Conservation (phyloP, 1,140 invertebrate genomes). For the Globodera rostochiensis region DNA sequence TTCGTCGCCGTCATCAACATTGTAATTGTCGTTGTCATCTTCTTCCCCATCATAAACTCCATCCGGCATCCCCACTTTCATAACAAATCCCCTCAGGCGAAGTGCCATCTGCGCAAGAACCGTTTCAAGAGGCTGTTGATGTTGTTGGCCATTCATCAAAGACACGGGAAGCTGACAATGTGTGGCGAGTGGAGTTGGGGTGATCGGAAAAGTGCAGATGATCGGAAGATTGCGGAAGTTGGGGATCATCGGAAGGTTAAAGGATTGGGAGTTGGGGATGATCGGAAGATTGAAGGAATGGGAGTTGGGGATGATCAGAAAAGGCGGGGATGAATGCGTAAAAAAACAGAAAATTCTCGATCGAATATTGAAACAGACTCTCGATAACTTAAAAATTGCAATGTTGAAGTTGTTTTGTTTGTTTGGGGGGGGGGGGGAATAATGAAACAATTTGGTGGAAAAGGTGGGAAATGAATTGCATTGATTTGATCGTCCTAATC, state of each 20-base stretch:
- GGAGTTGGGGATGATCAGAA: background rate
- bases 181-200: background rate
- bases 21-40: too few relatives aligned
- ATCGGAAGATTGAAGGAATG: background rate
- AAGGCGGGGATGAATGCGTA: too few relatives aligned
- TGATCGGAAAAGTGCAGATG: background rate
- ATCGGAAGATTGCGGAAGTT: background rate
- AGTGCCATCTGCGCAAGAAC: background rate
- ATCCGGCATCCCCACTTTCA: background rate
- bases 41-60: background rate
- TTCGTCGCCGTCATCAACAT: too few relatives aligned
- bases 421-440: too few relatives aligned
- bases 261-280: background rate
- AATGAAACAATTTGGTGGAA: too few relatives aligned
- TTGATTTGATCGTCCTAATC: background rate
- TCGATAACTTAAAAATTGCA: too few relatives aligned
- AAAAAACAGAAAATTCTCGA: too few relatives aligned
- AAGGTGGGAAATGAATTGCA: too few relatives aligned
- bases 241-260: background rate
- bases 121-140: background rate
- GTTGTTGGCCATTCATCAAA: constrained; percentile 7
- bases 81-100: background rate
- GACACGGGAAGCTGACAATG: background rate
- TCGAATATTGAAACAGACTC: too few relatives aligned
- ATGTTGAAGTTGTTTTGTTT: too few relatives aligned